These are phyloP conservation scores for Aptenodytes forsteri DNA, from an alignment of 2,113 vertebrate species.

Conservation along the genomic window DNA sequence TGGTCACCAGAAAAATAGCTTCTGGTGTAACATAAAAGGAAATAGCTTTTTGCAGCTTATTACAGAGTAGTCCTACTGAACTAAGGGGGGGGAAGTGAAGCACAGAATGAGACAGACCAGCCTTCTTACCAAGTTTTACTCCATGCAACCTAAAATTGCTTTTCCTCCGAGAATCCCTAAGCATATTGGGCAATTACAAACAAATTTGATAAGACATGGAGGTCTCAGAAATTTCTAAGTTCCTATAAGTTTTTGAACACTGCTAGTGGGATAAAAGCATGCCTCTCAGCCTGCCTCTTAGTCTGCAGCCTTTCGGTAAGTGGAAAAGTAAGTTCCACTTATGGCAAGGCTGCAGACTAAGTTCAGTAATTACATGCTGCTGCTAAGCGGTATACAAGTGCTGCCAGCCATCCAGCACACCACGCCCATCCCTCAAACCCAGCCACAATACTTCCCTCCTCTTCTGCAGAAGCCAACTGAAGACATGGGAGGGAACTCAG, in stretches of 20 bases:
- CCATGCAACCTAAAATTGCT: background rate
- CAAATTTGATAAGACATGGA: background rate
- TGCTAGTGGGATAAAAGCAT: background rate
- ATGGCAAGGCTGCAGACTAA: background rate
- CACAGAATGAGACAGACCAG: background rate
- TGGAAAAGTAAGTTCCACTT: background rate
- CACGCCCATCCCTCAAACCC: background rate
- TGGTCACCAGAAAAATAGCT: background rate
- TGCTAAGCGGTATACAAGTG: accelerated
- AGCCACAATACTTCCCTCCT: background rate
- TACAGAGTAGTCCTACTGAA: background rate
- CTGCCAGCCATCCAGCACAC: background rate
- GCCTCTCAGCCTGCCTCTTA: background rate
- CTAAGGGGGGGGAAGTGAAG: background rate
- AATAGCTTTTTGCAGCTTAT: background rate
- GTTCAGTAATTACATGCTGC: background rate
- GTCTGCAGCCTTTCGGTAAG: background rate
- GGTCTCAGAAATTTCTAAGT: background rate
- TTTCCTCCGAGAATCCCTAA: background rate
- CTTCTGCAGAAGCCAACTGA: background rate
- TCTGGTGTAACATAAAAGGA: background rate
- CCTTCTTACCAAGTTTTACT: background rate
- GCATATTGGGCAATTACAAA: background rate
- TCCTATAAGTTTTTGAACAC: background rate
- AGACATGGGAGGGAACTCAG: background rate